phyloP scores from a whole-genome alignment of 2,797 vertebrate species.

The Sebastes diploproa region DNA sequence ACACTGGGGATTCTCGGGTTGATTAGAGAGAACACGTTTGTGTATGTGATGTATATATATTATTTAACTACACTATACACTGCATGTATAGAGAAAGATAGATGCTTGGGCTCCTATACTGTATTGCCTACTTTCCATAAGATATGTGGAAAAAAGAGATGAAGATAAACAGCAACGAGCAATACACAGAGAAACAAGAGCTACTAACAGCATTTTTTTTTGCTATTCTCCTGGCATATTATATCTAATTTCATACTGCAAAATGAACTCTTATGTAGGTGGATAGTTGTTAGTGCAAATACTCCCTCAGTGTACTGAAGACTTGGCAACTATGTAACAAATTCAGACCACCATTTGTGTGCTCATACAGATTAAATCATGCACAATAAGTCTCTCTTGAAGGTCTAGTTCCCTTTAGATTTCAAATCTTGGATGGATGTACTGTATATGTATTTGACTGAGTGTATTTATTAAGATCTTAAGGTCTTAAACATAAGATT shows the following conservation, averaged over 20 bases:
- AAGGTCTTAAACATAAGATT: constrained; percentile 17
- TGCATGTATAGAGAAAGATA: background rate
- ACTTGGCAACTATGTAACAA: background rate
- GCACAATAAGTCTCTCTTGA: background rate
- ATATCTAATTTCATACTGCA: background rate
- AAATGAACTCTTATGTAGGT: constrained; percentile 3
- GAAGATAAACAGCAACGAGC: background rate
- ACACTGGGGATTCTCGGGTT: constrained; percentile 23
- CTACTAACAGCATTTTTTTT: background rate
- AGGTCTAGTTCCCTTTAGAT: background rate
- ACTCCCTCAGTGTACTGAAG: too few relatives aligned
- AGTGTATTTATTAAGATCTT: constrained; percentile 19
- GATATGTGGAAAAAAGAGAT: background rate
- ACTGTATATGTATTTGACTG: background rate
- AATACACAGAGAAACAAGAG: background rate
- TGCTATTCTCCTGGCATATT: background rate
- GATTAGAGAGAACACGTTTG: background rate
- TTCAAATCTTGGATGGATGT: background rate
- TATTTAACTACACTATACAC: background rate
- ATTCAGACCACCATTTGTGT: background rate
- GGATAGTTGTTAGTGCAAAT: background rate
- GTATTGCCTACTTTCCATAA: background rate
- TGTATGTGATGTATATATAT: background rate
- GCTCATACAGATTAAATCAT: background rate
- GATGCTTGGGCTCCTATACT: background rate